Evolutionary conservation across 2,113 vertebrate genomes (phyloP).

Genomic region (Osmerus mordax): DNA sequence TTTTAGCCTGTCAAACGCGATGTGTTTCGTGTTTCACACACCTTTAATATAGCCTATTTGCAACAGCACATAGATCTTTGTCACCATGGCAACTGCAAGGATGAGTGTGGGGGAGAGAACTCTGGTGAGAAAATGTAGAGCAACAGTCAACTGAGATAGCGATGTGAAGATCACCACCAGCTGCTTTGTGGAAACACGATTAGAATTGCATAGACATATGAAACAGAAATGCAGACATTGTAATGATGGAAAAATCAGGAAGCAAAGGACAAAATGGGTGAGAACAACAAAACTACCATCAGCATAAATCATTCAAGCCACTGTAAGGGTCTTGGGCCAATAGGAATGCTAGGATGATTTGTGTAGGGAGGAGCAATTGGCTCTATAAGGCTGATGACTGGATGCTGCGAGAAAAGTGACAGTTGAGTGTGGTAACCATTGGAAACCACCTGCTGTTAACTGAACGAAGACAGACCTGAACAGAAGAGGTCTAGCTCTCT

Average conservation of each 20-base stretch:
- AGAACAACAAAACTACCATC: constrained; percentile 36
- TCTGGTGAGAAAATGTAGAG: not conserved
- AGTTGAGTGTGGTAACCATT: constrained; percentile 18
- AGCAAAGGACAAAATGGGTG: not conserved
- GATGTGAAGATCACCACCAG: not conserved
- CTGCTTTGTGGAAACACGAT: not conserved
- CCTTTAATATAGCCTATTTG: too few relatives aligned
- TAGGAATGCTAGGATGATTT: constrained; percentile 25
- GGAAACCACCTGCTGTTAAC: constrained; percentile 1
- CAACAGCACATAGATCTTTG: not conserved
- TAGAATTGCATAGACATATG: not conserved
- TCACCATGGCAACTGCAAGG: not conserved
- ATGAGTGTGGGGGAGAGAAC: not conserved
- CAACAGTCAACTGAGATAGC: not conserved
- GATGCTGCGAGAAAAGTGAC: constrained; percentile 35
- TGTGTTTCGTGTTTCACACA: too few relatives aligned
- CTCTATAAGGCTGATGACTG: constrained; percentile 1
- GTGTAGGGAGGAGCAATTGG: constrained; percentile 44
- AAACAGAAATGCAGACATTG: constrained; percentile 7
- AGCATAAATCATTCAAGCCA: constrained; percentile 53
- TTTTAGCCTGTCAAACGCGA: not conserved
- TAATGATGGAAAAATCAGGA: constrained; percentile 34
- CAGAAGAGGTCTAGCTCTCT: constrained; percentile 1
- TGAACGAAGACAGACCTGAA: constrained; percentile 37
- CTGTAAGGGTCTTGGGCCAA: constrained; percentile 51